Base-by-base conservation (phyloP, 1,140 invertebrate genomes). In the Drosophila suzukii region DNA sequence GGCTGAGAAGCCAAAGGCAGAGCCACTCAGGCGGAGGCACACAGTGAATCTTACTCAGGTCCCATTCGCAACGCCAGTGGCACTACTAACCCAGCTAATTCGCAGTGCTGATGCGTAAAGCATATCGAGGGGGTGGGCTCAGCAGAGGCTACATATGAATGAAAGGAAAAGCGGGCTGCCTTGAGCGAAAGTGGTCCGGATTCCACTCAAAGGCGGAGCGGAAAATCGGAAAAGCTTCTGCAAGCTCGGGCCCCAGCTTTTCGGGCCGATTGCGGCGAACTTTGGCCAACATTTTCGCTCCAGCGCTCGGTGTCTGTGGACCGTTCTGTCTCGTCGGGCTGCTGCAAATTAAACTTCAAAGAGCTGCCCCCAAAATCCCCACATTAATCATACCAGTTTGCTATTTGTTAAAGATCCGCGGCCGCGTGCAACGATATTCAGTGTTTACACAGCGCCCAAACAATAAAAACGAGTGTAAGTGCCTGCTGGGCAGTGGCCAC, bases 221-320 rank as follows among this genome's bases (percentile, higher is more conserved):
- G 41, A 58, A 63, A 57, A 54, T 24, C 27, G 51, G 46, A 55
- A 50, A 56, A 81, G 77, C 77, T 85, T 68, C 57, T n/a, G 41
- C 46, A 46, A 75, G 39, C 66, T 73, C 56, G 24, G n/a, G 41
- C 53, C 46, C 36, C 60, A 83, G 81, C 81, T 84, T 85, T 75
- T 34, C 13, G 57, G 58, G 10, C 50, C 39, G 15, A 62, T 27
- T 54, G 38, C 44, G 41, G 47, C 36, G 70, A 75, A 63, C 71
- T 75, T 75, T 74, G 83, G 60, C 61, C 81, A 74, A 83, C 81
- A 84, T 85, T 84, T 75, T 77, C 81, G 75, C 55, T 74, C 60
- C 62, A 85, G 73, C 67, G 81, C 47, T 85, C 56, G 77, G 57
- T 78, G 51, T 60, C 63, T 61, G 66, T 63, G 62, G 81, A 82